Evolutionary conservation across 2,888 invertebrate species (phyloP).

Genomic region (Phlogophora meticulosa): DNA sequence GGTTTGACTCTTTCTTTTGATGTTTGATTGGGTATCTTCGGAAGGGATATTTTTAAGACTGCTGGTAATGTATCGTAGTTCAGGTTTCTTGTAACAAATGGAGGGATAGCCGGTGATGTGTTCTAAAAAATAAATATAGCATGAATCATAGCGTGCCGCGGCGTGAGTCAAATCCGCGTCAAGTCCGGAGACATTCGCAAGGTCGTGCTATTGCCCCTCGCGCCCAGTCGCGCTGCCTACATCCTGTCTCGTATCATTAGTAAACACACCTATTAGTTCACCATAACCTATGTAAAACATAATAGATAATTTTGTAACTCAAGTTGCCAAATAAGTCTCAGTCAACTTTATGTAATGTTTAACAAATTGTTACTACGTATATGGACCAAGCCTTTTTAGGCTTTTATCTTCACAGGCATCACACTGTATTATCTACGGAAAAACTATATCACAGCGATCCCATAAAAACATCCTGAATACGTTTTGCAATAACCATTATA

Average conservation of each 20-base stretch:
- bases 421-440: constrained; percentile 16
- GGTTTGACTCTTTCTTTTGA: constrained; percentile 78
- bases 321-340: constrained; percentile 11
- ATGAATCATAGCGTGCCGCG: constrained; percentile 74
- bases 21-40: constrained; percentile 76
- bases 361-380: constrained; percentile 31
- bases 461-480: constrained; percentile 23
- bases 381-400: neutral
- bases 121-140: constrained; percentile 63
- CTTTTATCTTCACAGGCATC: constrained; percentile 24
- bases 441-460: constrained; percentile 14
- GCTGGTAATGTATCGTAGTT: constrained; percentile 40
- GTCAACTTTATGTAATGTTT: constrained; percentile 16
- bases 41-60: constrained; percentile 70
- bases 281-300: constrained; percentile 34
- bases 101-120: constrained; percentile 42
- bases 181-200: constrained; percentile 82
- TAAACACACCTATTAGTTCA: constrained; percentile 54
- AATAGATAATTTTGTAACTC: constrained; percentile 27
- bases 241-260: constrained; percentile 69
- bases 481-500: constrained; percentile 49
- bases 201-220: constrained; percentile 80
- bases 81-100: constrained; percentile 52
- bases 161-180: constrained; percentile 76
- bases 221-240: constrained; percentile 67